A percentile compares a stretch with the other conserved stretches of the same genome.
Evolutionary conservation across 2,888 invertebrate species (phyloP).

Genomic region (Digitonthophagus gazella): DNA sequence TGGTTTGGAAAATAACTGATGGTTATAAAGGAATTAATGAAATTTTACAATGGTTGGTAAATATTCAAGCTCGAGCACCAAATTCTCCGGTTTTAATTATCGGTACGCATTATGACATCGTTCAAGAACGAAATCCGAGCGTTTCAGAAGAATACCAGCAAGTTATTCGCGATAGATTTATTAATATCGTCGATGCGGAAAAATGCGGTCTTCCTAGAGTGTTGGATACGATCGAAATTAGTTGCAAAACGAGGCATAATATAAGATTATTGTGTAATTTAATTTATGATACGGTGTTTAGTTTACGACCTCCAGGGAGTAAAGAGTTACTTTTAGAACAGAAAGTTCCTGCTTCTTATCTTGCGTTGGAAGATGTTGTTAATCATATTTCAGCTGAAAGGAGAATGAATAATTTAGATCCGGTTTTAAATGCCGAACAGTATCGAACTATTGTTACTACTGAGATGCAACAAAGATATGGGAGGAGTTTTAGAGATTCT

Average conservation of each 20-base stretch:
- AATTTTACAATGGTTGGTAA: slow-evolving; percentile 94
- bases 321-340: slow-evolving; percentile 90
- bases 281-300: slow-evolving; percentile 91
- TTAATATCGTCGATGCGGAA: slow-evolving; percentile 92
- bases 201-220: slow-evolving; percentile 93
- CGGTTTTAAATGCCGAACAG: slow-evolving; percentile 79
- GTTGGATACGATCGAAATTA: slow-evolving; percentile 89
- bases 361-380: slow-evolving; percentile 92
- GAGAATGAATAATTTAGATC: slow-evolving; percentile 67
- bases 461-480: slow-evolving; percentile 67
- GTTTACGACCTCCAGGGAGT: slow-evolving; percentile 84
- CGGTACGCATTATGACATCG: slow-evolving; percentile 93
- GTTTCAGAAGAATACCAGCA: slow-evolving; percentile 83
- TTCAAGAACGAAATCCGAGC: slow-evolving; percentile 59
- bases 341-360: slow-evolving; percentile 92
- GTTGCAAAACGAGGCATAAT: slow-evolving; percentile 85
- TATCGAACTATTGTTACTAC: slow-evolving; percentile 63
- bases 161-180: slow-evolving; percentile 81
- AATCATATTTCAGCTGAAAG: slow-evolving; percentile 77
- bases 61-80: slow-evolving; percentile 90
- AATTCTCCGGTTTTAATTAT: slow-evolving; percentile 95
- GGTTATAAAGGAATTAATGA: slow-evolving; percentile 87
- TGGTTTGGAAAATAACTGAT: slow-evolving; percentile 92
- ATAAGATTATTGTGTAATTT: slow-evolving; percentile 85
- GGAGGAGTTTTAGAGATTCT: slow-evolving; percentile 78